These are phyloP conservation scores for Malurus alboscapulatus DNA, from an alignment of 2,113 vertebrate species.

Conservation along the genomic window DNA sequence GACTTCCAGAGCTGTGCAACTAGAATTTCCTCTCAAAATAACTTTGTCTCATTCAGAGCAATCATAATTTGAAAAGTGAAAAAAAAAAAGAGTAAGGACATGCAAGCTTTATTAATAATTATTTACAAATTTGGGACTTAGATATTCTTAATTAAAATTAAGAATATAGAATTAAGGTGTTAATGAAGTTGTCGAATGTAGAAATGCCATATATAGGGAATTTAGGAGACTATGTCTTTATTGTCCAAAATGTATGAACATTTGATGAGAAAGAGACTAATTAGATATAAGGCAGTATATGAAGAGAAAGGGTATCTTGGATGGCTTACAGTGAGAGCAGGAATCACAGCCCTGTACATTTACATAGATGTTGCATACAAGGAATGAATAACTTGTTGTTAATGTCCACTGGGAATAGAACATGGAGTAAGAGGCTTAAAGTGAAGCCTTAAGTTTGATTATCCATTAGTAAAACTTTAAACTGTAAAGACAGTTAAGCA, in stretches of 20 bases:
- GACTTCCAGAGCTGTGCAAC: neutral
- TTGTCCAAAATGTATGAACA: neutral
- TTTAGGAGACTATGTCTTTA: neutral
- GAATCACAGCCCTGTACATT: neutral
- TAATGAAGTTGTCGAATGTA: neutral
- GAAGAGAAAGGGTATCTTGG: neutral
- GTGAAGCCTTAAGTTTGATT: neutral
- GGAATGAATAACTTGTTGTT: neutral
- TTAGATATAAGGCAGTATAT: neutral
- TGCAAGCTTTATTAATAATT: neutral
- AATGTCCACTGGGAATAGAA: neutral
- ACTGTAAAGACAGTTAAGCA: neutral
- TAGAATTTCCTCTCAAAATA: neutral
- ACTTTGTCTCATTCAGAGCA: neutral
- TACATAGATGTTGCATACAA: neutral
- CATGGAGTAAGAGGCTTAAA: constrained; percentile 26
- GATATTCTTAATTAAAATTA: neutral
- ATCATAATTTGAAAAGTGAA: neutral
- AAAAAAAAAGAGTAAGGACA: neutral
- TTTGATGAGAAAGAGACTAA: neutral
- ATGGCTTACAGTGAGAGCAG: neutral
- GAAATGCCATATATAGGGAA: neutral
- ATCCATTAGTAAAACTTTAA: constrained; percentile 12
- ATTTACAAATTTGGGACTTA: neutral
- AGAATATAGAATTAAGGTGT: neutral